phyloP scores from a whole-genome alignment of 2,113 vertebrate genomes.

The Ornithorhynchus anatinus region DNA sequence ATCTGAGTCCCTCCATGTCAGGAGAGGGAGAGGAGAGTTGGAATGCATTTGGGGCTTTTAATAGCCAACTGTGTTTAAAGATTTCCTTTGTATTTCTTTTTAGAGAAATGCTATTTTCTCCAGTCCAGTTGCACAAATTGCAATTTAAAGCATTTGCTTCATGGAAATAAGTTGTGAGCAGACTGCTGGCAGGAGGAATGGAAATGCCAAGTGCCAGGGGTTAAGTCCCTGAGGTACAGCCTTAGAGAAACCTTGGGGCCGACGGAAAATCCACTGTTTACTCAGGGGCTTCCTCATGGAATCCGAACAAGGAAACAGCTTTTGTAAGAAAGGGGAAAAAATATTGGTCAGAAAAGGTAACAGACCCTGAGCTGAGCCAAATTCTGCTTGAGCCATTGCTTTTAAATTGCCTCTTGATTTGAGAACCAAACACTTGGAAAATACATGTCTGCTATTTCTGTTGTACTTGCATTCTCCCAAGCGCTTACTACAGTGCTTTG shows the following conservation, averaged over 20 bases:
- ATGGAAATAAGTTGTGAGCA: neutral
- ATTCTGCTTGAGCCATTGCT: neutral
- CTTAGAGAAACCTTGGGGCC: slow-evolving; percentile 24
- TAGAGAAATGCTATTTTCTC: slow-evolving; percentile 3
- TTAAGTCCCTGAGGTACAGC: neutral
- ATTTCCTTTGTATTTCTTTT: neutral
- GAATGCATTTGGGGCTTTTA: neutral
- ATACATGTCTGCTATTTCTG: too few species aligned
- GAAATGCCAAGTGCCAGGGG: slow-evolving; percentile 16
- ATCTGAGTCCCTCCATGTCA: too few species aligned
- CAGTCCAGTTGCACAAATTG: slow-evolving; percentile 1
- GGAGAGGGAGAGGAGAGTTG: neutral
- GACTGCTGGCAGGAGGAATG: neutral
- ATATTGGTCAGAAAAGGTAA: slow-evolving; percentile 66
- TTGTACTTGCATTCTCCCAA: too few species aligned
- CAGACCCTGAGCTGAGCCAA: neutral
- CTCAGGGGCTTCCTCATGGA: slow-evolving; percentile 66
- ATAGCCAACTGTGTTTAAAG: slow-evolving; percentile 6
- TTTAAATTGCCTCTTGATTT: slow-evolving; percentile 3
- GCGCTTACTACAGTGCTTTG: too few species aligned
- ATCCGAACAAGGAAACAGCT: slow-evolving; percentile 65
- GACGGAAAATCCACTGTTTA: slow-evolving; percentile 65
- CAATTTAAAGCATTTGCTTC: slow-evolving; percentile 11
- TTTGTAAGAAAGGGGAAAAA: slow-evolving; percentile 69
- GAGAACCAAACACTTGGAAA: too few species aligned